Evolutionary conservation across 2,113 vertebrate genomes (phyloP).

Genomic region (Odocoileus virginianus): DNA sequence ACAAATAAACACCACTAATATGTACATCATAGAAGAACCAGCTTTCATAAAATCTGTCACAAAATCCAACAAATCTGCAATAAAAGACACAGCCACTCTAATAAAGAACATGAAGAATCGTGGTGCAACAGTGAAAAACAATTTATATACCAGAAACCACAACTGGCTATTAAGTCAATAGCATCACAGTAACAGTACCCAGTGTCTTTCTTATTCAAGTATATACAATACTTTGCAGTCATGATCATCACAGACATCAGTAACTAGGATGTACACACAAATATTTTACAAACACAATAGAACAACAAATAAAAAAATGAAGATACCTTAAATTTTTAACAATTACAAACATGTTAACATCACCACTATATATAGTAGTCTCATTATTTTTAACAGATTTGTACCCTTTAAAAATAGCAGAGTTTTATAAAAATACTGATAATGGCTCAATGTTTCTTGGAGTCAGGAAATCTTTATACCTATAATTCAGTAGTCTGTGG

Average conservation of each 20-base stretch:
- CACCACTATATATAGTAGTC: not conserved
- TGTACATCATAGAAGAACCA: not conserved
- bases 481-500: not conserved
- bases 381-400: conserved; percentile 25
- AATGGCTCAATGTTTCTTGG: conserved; percentile 50
- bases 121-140: not conserved
- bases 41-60: not conserved
- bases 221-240: conserved; percentile 32
- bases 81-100: not conserved
- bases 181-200: conserved; percentile 55
- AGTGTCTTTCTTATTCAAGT: conserved; percentile 65
- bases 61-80: not conserved
- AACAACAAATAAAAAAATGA: not conserved
- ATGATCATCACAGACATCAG: not conserved
- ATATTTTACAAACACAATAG: conserved; percentile 33
- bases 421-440: conserved; percentile 76
- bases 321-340: conserved; percentile 36
- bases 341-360: conserved; percentile 16
- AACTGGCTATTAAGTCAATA: not conserved
- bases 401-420: conserved; percentile 54
- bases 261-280: not conserved
- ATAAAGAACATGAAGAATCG: not conserved
- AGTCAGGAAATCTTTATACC: conserved; percentile 5
- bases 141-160: conserved; percentile 24
- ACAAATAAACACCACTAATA: not conserved